Percentiles rank a stretch among this genome's conserved stretches.
Conservation (phyloP, 1,140 invertebrate genomes). For the Drosophila mayri region DNA sequence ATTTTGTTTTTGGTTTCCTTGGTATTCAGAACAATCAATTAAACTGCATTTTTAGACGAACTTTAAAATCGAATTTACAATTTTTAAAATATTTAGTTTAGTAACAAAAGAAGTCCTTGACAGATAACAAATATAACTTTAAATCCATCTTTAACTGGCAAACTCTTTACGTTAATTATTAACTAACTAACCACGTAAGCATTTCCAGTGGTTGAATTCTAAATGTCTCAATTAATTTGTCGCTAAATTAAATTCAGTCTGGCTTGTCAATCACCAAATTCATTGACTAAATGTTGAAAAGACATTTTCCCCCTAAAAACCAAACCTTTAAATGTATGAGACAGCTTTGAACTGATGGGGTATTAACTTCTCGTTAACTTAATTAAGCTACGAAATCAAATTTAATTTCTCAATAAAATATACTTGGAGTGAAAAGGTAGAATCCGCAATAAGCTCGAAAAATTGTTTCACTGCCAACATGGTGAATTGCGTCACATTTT, state of each 20-base stretch:
- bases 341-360: background rate
- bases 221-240: constrained; percentile 4
- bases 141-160: too few species aligned
- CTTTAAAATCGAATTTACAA: background rate
- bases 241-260: constrained; percentile 4
- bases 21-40: too few species aligned
- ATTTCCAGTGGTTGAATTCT: background rate
- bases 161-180: too few species aligned
- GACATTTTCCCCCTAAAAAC: too few species aligned
- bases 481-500: constrained; percentile 19
- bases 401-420: background rate
- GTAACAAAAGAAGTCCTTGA: too few species aligned
- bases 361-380: background rate
- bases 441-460: background rate
- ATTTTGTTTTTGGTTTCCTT: too few species aligned
- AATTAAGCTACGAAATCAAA: constrained; percentile 14
- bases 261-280: constrained; percentile 8
- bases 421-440: background rate
- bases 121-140: background rate
- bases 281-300: constrained; percentile 4
- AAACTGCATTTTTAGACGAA: too few species aligned
- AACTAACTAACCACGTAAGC: background rate
- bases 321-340: background rate
- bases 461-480: constrained; percentile 15
- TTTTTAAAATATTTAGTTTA: background rate